Conservation (phyloP, 2,888 invertebrate species). For the Brachyptera risi region DNA sequence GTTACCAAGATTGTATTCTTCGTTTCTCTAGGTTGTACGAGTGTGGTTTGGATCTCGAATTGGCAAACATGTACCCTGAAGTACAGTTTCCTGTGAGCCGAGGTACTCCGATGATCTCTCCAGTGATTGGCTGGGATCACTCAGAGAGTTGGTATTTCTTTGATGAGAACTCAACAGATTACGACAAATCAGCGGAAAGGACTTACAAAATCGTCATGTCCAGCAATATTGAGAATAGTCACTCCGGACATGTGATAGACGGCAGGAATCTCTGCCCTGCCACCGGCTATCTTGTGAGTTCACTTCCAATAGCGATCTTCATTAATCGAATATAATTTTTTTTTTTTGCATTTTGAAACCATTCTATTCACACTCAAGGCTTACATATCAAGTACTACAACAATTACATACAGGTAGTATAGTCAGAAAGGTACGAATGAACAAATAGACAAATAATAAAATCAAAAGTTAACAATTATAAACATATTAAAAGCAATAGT, state of each 20-base stretch:
- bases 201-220: constrained; percentile 2
- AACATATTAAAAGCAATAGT: too few relatives aligned
- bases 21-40: constrained; percentile 65
- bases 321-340: too few relatives aligned
- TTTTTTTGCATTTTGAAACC: too few relatives aligned
- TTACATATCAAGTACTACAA: too few relatives aligned
- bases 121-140: constrained; percentile 87
- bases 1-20: too few relatives aligned
- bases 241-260: constrained; percentile 47
- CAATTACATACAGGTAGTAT: too few relatives aligned
- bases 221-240: constrained; percentile 14
- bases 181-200: constrained; percentile 9
- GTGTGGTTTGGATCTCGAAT: constrained; percentile 67
- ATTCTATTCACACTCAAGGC: too few relatives aligned
- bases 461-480: too few relatives aligned
- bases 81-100: constrained; percentile 79
- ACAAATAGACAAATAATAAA: too few relatives aligned
- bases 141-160: constrained; percentile 63
- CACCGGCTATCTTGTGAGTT: constrained; percentile 67
- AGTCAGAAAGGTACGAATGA: too few relatives aligned
- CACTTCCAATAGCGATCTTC: constrained; percentile 41
- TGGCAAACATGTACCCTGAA: constrained; percentile 71
- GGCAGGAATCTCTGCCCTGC: constrained; percentile 79
- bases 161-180: constrained; percentile 20
- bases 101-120: constrained; percentile 79